phyloP scores from a whole-genome alignment of 2,113 vertebrate genomes.

The Spea multiplicata region DNA sequence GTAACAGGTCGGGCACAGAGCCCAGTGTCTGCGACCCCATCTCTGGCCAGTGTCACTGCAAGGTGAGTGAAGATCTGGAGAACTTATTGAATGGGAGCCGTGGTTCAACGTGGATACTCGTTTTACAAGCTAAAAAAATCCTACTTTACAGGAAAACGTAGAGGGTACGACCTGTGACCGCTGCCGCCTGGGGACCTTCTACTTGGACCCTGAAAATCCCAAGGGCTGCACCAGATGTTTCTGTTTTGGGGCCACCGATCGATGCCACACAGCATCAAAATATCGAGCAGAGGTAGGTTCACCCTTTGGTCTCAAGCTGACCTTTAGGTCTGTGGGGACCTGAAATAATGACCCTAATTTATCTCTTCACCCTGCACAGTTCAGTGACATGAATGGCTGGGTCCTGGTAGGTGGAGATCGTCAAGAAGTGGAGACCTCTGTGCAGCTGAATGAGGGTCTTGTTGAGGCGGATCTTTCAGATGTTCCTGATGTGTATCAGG shows the following conservation, averaged over 20 bases:
- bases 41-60: conserved; percentile 87
- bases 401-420: conserved; percentile 77
- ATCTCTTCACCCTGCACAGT: conserved; percentile 58
- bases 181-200: conserved; percentile 88
- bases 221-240: conserved; percentile 97
- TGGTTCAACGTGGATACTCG: background rate
- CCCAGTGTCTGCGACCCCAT: conserved; percentile 73
- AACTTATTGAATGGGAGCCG: background rate
- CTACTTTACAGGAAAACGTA: conserved; percentile 81
- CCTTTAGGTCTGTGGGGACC: background rate
- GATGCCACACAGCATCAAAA: conserved; percentile 78
- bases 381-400: conserved; percentile 86
- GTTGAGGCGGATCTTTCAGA: conserved; percentile 76
- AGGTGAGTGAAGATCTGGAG: conserved; percentile 67
- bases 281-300: conserved; percentile 72
- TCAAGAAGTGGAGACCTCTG: conserved; percentile 71
- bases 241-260: conserved; percentile 92
- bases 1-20: conserved; percentile 78
- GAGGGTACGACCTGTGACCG: conserved; percentile 84
- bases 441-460: conserved; percentile 64
- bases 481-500: conserved; percentile 78
- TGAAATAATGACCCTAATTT: background rate
- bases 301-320: background rate
- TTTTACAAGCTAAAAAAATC: too few species aligned
- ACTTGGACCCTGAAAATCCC: conserved; percentile 84